Evolutionary conservation across 2,113 vertebrate species (phyloP).

Genomic region (Anthoscopus minutus): DNA sequence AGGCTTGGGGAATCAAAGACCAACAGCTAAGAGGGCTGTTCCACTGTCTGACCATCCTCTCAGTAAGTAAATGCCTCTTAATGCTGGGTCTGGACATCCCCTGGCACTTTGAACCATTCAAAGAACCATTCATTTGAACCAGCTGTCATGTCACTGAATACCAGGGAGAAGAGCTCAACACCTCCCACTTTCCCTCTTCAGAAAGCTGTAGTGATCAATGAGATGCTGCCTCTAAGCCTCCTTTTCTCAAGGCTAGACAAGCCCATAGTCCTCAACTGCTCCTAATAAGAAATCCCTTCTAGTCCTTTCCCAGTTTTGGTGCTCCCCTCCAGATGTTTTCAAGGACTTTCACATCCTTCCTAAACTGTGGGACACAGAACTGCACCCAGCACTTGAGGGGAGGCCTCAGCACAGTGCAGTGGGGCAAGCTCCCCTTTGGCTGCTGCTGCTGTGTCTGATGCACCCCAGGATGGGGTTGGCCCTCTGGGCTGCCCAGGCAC

Average conservation of each 20-base stretch:
- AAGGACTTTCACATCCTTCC: not conserved
- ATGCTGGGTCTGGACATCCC: not conserved
- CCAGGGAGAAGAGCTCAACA: not conserved
- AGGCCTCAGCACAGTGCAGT: fast-evolving
- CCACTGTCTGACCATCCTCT: not conserved
- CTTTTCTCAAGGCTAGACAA: not conserved
- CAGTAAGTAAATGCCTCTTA: not conserved
- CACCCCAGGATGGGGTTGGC: not conserved
- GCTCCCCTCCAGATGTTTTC: not conserved
- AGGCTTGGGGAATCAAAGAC: not conserved
- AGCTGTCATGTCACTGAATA: not conserved
- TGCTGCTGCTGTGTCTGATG: not conserved
- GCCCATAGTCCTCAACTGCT: not conserved
- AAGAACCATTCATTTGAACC: not conserved
- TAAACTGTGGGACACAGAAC: not conserved
- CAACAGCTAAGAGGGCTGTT: not conserved
- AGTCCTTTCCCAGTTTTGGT: not conserved
- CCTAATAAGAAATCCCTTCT: not conserved
- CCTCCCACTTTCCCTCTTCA: not conserved
- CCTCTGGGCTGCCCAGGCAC: not conserved
- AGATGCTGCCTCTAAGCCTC: not conserved
- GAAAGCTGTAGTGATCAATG: not conserved
- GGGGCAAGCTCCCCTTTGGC: no score
- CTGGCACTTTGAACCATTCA: not conserved
- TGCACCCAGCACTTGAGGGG: not conserved